A percentile compares a stretch with the other conserved stretches of the same genome.
These are phyloP conservation scores for Cosmia trapezina DNA, from an alignment of 2,888 invertebrate genomes.

Conservation along the genomic window DNA sequence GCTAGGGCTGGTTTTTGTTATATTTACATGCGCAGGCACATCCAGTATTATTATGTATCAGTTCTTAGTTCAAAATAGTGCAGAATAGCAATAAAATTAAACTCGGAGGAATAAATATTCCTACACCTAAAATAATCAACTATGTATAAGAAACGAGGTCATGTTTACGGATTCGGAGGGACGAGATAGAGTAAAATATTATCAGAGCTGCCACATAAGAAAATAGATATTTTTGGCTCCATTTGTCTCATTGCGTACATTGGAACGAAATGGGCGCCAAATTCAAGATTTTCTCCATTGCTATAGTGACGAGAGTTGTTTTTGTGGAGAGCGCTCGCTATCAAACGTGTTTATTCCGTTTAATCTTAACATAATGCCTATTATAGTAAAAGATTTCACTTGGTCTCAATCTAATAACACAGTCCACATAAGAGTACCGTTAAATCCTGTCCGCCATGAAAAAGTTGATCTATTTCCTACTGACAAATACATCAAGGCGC, in stretches of 20 bases:
- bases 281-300: constrained; percentile 38
- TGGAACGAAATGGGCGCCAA: constrained; percentile 41
- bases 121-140: constrained; percentile 2
- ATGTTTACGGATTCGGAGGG: constrained; percentile 7
- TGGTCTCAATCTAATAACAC: constrained; percentile 93
- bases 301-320: constrained; percentile 52
- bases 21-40: not conserved
- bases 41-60: not conserved
- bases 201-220: constrained; percentile 20
- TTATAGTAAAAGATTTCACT: constrained; percentile 93
- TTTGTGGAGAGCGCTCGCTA: not conserved
- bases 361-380: constrained; percentile 91
- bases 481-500: constrained; percentile 93
- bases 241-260: constrained; percentile 4
- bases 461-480: constrained; percentile 93
- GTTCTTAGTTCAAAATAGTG: not conserved
- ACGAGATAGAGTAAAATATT: not conserved
- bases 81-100: not conserved
- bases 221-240: constrained; percentile 1
- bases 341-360: not conserved
- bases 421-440: constrained; percentile 92
- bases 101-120: not conserved
- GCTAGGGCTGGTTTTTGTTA: not conserved
- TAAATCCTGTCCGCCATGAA: constrained; percentile 91
- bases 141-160: constrained; percentile 32